These are phyloP conservation scores for Andricus grossulariae DNA, from an alignment of 1,140 invertebrate species.

Conservation along the genomic window DNA sequence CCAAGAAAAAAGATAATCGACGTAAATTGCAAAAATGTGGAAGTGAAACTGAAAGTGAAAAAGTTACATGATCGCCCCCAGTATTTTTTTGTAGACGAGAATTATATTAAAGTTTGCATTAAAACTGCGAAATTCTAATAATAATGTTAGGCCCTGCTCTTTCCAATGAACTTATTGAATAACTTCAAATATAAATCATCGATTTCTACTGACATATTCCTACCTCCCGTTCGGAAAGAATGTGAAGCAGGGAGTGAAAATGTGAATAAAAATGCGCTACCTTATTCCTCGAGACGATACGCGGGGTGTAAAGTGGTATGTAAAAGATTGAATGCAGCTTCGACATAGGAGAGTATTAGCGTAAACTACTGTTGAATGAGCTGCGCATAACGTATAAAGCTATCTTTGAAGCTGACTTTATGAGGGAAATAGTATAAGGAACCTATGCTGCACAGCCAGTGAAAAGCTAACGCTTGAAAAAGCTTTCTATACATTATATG, in stretches of 20 bases:
- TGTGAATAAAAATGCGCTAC: conserved; percentile 11
- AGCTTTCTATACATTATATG: not conserved
- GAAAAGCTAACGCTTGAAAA: conserved; percentile 4
- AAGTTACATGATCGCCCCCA: no score
- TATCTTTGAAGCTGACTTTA: conserved; percentile 8
- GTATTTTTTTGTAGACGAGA: no score
- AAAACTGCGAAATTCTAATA: no score
- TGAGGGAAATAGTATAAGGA: not conserved
- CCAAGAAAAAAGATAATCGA: no score
- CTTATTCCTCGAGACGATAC: conserved; percentile 28
- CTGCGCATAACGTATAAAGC: not conserved
- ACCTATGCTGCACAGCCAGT: not conserved
- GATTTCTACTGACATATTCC: no score
- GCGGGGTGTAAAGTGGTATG: conserved; percentile 28
- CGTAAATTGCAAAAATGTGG: no score
- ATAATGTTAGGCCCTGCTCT: no score
- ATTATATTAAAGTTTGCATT: no score
- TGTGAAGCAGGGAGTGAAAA: not conserved
- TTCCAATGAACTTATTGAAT: no score
- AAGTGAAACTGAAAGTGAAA: no score
- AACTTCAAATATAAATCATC: no score
- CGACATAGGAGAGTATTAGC: not conserved
- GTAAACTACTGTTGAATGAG: not conserved
- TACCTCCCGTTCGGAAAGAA: not conserved
- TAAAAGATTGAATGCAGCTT: conserved; percentile 33